phyloP scores from a whole-genome alignment of 2,888 invertebrate genomes.

The Lasius platythorax region DNA sequence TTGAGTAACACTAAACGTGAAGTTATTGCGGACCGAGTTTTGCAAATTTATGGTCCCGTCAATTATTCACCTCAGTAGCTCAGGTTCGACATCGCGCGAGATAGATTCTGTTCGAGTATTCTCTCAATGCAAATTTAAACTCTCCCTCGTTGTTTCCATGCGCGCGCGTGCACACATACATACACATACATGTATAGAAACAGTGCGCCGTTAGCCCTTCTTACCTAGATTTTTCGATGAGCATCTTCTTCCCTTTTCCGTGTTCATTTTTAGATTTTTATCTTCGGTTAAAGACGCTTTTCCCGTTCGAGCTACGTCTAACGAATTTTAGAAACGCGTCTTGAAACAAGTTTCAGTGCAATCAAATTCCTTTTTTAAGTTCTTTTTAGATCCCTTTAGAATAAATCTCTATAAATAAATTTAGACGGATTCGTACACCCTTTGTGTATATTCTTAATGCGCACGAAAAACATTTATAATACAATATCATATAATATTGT shows the following conservation, averaged over 20 bases:
- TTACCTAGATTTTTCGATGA: slow-evolving; percentile 60
- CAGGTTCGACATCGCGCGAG: slow-evolving; percentile 40
- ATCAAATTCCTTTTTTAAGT: neutral
- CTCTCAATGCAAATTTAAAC: slow-evolving; percentile 62
- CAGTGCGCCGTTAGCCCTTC: slow-evolving; percentile 30
- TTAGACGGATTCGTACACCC: neutral
- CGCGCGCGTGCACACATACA: neutral
- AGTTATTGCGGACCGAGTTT: slow-evolving; percentile 37
- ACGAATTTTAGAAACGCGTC: neutral
- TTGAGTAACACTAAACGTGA: slow-evolving; percentile 21
- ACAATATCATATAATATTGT: no score
- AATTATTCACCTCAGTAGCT: slow-evolving; percentile 47
- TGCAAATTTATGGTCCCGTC: slow-evolving; percentile 25
- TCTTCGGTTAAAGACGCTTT: neutral
- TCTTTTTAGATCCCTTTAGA: neutral
- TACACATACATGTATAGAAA: neutral
- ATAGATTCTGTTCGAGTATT: slow-evolving; percentile 56
- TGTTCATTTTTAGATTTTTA: slow-evolving; percentile 29
- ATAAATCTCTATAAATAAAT: neutral
- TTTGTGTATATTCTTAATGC: neutral
- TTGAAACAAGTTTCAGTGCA: neutral
- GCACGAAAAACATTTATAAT: no score
- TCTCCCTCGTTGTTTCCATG: slow-evolving; percentile 26
- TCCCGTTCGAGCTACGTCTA: neutral
- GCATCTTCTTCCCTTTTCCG: slow-evolving; percentile 47